Evolutionary conservation across 2,797 vertebrate genomes (phyloP), one percentile per base, ranked within the genome.

Genomic region (Rousettus madagascariensis): DNA sequence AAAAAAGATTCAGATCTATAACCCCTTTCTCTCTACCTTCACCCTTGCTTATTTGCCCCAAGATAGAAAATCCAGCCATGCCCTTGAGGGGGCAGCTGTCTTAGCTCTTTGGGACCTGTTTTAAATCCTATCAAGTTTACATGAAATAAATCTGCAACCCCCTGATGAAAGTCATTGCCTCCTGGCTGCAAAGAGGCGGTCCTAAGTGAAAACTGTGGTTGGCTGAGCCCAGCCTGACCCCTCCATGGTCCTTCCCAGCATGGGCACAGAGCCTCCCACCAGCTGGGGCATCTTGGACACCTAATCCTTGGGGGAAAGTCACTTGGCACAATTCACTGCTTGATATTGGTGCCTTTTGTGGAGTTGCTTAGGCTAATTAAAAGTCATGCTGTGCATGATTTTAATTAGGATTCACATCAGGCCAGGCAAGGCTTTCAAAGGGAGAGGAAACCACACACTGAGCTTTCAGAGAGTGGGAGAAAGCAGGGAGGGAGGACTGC

Each of bases 371-470:
- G 66, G 65, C 92, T 93, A 79, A 95, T 93, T 53, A 69, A 95
- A 71, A 61, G 87, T 74, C 84, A 82, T 5, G 69, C 61, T 65
- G 96, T 69, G 83, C 65, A 36, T 36, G 55, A 79, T 59, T 86
- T 95, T 95, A 92, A 96, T 95, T 95, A 91, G 93, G 82, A 88
- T 86, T 65, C 26, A 1, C 41, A 66, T 97, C 78, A 71, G 89
- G 63, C 51, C 43, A 6, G 55, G 86, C 20, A 7, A 77, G 53
- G 72, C 71, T 93, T 91, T 66, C 59, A 75, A 71, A 84, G 91
- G 66, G 92, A 91, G 61, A 83, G 36, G 49, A 65, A 89, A 49
- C 26, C 49, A 91, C 94, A 74, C 59, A 15, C 65, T 22, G 74
- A 82, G 79, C 57, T 3, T 24, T 78, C 61, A 15, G 80, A 22